Base-by-base conservation (phyloP, 1,140 invertebrate genomes). In the Apis mellifera region DNA sequence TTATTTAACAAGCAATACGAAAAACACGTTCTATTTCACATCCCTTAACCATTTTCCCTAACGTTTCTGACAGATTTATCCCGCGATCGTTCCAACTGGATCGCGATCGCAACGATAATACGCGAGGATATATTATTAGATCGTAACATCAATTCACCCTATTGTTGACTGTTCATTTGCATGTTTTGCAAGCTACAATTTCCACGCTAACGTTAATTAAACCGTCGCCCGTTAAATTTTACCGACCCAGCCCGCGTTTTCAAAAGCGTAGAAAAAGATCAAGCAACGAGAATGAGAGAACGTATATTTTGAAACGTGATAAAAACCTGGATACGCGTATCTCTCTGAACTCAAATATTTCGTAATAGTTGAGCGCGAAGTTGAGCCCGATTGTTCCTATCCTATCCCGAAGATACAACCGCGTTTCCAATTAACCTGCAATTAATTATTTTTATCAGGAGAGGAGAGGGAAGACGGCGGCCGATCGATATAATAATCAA, bases 181-280 rank as follows among this genome's bases (percentile, higher is more conserved):
- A 54, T 54, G 69, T 62, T 59, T 42, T 42, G 4, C 32, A 42
- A 42, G 26, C 21, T 71, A 69, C n/a, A 79, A 79, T 79, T 79
- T 72, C 72, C 62, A 71, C 72, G 68, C 9, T 50, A 59, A 13
- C 50, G 26, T 59, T 79, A 79, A 79, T 79, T 79, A 72, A 79
- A 54, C 50, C 21, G 68, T 17, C n/a, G 15, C 12, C 21, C 55
- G 68, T 8, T 54, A 71, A 79, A 72, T 62, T 72, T 52, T 42
- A 42, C 23, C 50, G 23, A 50, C 5, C 11, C 19, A 8, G 8
- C 17, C 26, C 23, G 52, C 21, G 23, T 64, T 26, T 21, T 21
- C 19, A 32, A 57, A 48, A 48, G 0, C 32, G 15, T 9, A 42
- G 7, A 50, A 9, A 8, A 17, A 7, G 52, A 19, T 8, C 5